A percentile compares a stretch with the other conserved stretches of the same genome.
Conservation (phyloP, 92 coral and sea anemone species). For the Parazoanthus darwini region DNA sequence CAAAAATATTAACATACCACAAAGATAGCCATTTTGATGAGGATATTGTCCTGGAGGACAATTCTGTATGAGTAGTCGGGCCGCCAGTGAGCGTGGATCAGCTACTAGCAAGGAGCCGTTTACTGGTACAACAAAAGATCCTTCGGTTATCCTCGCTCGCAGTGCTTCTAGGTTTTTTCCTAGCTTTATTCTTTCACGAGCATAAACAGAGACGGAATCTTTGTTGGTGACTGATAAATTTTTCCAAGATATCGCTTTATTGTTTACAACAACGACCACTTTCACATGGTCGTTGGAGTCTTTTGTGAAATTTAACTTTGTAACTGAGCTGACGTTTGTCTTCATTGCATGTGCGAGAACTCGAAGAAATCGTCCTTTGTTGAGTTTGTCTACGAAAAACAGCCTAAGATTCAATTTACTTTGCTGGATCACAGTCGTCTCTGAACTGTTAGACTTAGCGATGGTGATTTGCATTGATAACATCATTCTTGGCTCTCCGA, state of each 20-base stretch:
- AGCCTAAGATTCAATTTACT: not conserved
- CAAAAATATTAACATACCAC: not conserved
- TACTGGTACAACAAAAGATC: not conserved
- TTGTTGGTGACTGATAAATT: not conserved
- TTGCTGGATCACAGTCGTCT: not conserved
- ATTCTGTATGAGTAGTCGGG: not conserved
- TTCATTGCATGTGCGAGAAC: slow-evolving; percentile 2
- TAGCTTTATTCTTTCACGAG: not conserved
- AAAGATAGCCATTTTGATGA: slow-evolving; percentile 22
- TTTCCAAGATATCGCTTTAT: not conserved
- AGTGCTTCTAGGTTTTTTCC: slow-evolving; percentile 21
- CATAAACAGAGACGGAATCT: slow-evolving; percentile 5
- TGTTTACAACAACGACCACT: not conserved
- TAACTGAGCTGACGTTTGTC: slow-evolving; percentile 10
- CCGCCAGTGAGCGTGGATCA: not conserved
- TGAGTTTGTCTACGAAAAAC: not conserved
- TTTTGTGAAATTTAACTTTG: not conserved
- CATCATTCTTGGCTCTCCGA: slow-evolving; percentile 59
- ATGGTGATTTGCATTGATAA: slow-evolving; percentile 50
- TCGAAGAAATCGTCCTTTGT: not conserved
- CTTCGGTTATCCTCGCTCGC: not conserved
- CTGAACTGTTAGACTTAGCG: slow-evolving; percentile 3
- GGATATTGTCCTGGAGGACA: slow-evolving; percentile 29
- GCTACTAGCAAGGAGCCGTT: not conserved
- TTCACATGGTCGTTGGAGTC: not conserved